Evolutionary conservation across 1,140 invertebrate species (phyloP), one percentile per base, ranked within the genome.

Genomic region (Orius insidiosus): DNA sequence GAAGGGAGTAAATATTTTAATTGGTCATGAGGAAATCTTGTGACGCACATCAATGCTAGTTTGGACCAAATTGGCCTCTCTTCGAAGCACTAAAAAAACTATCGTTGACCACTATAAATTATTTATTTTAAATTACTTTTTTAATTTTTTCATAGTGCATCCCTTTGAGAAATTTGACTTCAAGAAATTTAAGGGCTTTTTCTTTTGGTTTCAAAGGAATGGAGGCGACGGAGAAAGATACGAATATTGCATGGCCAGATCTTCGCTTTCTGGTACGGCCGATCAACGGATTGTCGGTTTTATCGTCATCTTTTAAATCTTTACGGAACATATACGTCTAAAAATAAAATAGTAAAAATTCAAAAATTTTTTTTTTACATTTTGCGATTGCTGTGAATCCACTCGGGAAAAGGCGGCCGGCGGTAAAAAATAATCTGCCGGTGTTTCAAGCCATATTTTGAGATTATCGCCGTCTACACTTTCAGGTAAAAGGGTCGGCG

Each of bases 31-130:
- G 68, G 63, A 52, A 78, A 68, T 30, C 75, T 72, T 0, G 76
- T 78, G 15, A 72, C 65, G 55, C 68, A 72, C 47, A 72, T 65
- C 2, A 95, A 55, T 0, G 75, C 80, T 56, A 76, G 75, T 54
- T 78, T 76, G 0, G 84, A 85, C 84, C 85, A 92, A 48, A 94
- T 75, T 0, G 88, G 87, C 45, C 80, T 67, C 45, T 81, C 70
- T 37, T 81, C 70, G 59, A 89, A 90, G 5, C 77, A 57, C 67
- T 59, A 46, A 35, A 37, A 16, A 36, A 35, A 46, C 3, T 5
- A 13, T n/a, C 3, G 9, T 31, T 42, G 15, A 30, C n/a, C n/a
- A n/a, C n/a, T n/a, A 19, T 36, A 11, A 36, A 36, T 5, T 5
- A 11, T 3, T 4, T n/a, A 36, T 4, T 3, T 36, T n/a, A 36